These are phyloP conservation scores for Aelia acuminata DNA, from an alignment of 2,888 invertebrate species.

Conservation along the genomic window DNA sequence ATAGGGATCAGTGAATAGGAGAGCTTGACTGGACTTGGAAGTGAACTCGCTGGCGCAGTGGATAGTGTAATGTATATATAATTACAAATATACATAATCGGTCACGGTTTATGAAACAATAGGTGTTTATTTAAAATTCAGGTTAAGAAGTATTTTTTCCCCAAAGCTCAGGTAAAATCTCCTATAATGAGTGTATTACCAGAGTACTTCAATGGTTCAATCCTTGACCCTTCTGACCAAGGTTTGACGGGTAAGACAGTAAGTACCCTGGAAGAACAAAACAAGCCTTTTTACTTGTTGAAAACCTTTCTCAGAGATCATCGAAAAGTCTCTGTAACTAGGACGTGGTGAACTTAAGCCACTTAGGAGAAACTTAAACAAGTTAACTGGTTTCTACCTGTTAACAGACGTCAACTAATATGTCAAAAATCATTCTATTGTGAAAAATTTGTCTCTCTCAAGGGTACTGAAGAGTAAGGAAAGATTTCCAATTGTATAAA, in stretches of 20 bases:
- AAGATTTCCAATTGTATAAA: too few species aligned
- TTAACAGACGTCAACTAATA: background rate
- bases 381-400: background rate
- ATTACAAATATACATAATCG: too few species aligned
- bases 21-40: too few species aligned
- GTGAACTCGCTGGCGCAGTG: too few species aligned
- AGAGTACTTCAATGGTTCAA: background rate
- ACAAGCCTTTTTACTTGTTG: background rate
- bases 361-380: background rate
- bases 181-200: background rate
- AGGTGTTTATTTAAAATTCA: background rate
- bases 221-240: background rate
- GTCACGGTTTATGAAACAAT: too few species aligned
- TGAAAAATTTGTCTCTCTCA: too few species aligned
- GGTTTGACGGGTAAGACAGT: background rate
- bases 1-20: too few species aligned
- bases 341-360: background rate
- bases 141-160: background rate
- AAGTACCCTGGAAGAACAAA: background rate
- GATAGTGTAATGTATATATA: too few species aligned
- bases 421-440: background rate
- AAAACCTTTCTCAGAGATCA: background rate
- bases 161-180: background rate
- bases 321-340: background rate
- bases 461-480: too few species aligned